Evolutionary conservation across 1,140 invertebrate species (phyloP).

Genomic region (Colletes gigas): DNA sequence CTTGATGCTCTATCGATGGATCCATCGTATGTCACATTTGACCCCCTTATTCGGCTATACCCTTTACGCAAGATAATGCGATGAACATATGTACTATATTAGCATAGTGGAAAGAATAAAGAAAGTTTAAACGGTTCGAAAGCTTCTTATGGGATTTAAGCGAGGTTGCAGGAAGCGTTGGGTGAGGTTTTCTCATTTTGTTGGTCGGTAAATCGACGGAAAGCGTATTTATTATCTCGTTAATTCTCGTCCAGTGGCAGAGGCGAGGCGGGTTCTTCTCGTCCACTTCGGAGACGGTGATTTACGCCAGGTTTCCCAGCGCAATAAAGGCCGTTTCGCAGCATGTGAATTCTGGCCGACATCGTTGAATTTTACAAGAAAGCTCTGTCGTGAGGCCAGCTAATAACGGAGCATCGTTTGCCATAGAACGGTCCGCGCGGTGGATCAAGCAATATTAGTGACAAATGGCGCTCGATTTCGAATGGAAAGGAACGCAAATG

Average conservation of each 20-base stretch:
- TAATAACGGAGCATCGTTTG: conserved; percentile 1
- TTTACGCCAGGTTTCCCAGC: conserved; percentile 40
- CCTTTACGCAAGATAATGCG: no score
- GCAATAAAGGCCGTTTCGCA: conserved; percentile 29
- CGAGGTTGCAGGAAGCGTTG: no score
- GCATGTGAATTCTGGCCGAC: neutral
- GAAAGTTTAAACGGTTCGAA: no score
- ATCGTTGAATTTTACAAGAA: conserved; percentile 5
- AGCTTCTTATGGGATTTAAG: no score
- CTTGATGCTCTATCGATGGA: no score
- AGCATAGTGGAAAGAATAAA: no score
- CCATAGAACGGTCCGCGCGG: neutral
- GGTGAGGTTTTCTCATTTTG: neutral
- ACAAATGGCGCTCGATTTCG: neutral
- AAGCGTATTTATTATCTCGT: conserved; percentile 54
- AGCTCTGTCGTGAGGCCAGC: conserved; percentile 1
- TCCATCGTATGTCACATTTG: no score
- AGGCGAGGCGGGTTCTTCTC: neutral
- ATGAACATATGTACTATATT: no score
- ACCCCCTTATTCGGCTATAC: no score
- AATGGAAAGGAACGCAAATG: neutral
- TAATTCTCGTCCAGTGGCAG: conserved; percentile 44
- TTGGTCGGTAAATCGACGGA: conserved; percentile 15
- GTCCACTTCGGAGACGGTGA: conserved; percentile 40
- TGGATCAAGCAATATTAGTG: conserved; percentile 14